Evolutionary conservation across 2,888 invertebrate species (phyloP).

Genomic region (Girardia tigrina): DNA sequence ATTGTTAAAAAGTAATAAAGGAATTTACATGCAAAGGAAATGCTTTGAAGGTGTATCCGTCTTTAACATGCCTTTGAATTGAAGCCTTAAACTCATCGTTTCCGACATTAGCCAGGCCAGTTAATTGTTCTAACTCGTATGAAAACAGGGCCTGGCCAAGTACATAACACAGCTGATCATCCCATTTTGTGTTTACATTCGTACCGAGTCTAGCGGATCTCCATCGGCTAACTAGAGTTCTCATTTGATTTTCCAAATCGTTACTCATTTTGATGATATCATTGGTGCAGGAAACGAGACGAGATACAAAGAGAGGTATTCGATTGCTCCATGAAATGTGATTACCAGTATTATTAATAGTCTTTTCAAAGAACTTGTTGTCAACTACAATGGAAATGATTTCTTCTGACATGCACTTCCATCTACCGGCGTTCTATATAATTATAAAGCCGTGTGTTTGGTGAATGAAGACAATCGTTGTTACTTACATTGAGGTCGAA

Average conservation of each 20-base stretch:
- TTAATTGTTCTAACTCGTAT: slow-evolving; percentile 48
- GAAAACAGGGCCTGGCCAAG: slow-evolving; percentile 47
- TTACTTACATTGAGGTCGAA: slow-evolving; percentile 41
- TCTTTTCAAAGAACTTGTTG: not conserved
- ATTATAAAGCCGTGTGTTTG: slow-evolving; percentile 37
- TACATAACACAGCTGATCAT: slow-evolving; percentile 49
- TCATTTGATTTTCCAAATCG: slow-evolving; percentile 47
- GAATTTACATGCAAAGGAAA: slow-evolving; percentile 21
- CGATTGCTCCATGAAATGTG: not conserved
- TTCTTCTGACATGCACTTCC: slow-evolving; percentile 50
- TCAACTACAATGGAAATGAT: slow-evolving; percentile 45
- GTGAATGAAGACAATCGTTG: slow-evolving; percentile 40
- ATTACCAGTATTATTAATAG: not conserved
- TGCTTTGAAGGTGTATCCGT: slow-evolving; percentile 50
- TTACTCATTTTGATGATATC: slow-evolving; percentile 44
- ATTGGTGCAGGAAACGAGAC: slow-evolving; percentile 39
- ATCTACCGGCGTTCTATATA: slow-evolving; percentile 42
- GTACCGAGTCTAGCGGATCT: slow-evolving; percentile 44
- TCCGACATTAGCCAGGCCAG: slow-evolving; percentile 46
- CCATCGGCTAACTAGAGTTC: slow-evolving; percentile 44
- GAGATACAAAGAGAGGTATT: slow-evolving; percentile 32
- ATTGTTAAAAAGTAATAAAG: too few relatives aligned
- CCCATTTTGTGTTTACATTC: slow-evolving; percentile 47
- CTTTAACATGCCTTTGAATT: slow-evolving; percentile 46
- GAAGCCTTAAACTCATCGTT: slow-evolving; percentile 51